Base-by-base conservation (phyloP, 2,888 invertebrate genomes). In the Acrocyrtus sp. region DNA sequence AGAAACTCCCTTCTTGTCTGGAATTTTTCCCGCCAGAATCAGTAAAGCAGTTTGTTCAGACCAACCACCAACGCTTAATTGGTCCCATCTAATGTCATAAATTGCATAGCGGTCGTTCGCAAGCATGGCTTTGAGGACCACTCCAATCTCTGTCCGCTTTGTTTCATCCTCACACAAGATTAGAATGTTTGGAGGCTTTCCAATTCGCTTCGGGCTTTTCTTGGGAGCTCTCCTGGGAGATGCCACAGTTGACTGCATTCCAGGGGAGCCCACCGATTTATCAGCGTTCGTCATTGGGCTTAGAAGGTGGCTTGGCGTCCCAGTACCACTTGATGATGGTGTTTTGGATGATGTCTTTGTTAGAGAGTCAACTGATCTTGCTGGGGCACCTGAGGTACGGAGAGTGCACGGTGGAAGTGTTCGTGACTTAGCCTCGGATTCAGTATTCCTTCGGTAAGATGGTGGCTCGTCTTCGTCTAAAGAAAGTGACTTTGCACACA, bases 11-110 rank as follows among this genome's bases (percentile, higher is more conserved):
- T 90, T 90, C 56, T 89, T 86, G 0, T 89, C 87, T 0, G 88
- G 87, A 12, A 92, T 90, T 72, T 90, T 88, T 1, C 94, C 94
- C 78, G 92, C 93, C 50, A 93, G 90, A 0, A 94, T 91, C 56
- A 94, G 87, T 12, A 94, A 84, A 15, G 88, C 88, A 3, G 91
- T 88, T 53, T 91, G 88, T n/a, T 90, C 88, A 57, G 88, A 86
- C 89, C 90, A 90, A 50, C 87, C 85, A 2, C 88, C 88, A 0
- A 83, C 82, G 12, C 82, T 80, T 29, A 85, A 83, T 60, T 86
- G 85, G 17, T 85, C 83, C 57, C 83, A 80, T 1, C 84, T 83
- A 54, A 87, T 81, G 8, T 83, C 82, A 68, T 87, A 86, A 26
- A 87, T 84, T 1, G 83, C 83, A 77, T 87, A 87, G 60, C 80